Evolutionary conservation across 2,888 invertebrate genomes (phyloP).

Genomic region (Drepana falcataria): DNA sequence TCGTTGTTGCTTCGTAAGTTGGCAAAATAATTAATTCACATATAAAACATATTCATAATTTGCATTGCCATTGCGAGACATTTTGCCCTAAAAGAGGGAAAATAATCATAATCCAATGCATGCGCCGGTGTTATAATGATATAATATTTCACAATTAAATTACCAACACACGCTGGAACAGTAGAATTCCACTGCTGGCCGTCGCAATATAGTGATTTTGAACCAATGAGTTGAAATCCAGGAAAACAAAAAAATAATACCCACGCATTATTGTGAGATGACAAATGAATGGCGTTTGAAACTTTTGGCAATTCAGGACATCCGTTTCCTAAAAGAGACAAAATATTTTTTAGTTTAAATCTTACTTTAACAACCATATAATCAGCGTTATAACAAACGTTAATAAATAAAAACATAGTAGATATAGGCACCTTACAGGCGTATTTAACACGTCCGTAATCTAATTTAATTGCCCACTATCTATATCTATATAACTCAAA

Average conservation of each 20-base stretch:
- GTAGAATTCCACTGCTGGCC: slow-evolving; percentile 84
- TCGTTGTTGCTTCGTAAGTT: too few relatives aligned
- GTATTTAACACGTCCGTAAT: too few relatives aligned
- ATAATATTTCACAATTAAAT: slow-evolving; percentile 13
- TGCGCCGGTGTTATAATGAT: too few relatives aligned
- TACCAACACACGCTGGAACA: slow-evolving; percentile 82
- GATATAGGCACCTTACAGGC: too few relatives aligned
- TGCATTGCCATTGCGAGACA: not conserved
- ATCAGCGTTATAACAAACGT: too few relatives aligned
- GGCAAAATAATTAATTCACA: too few relatives aligned
- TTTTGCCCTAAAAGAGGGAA: not conserved
- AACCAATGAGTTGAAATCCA: slow-evolving; percentile 80
- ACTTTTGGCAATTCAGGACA: slow-evolving; percentile 66
- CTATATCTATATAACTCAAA: too few relatives aligned
- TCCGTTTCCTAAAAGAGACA: slow-evolving; percentile 72
- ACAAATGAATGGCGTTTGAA: slow-evolving; percentile 73
- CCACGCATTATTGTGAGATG: slow-evolving; percentile 74
- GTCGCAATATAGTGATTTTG: slow-evolving; percentile 83
- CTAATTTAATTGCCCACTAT: too few relatives aligned
- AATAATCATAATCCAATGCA: not conserved
- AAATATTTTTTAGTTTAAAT: not conserved
- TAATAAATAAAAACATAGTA: too few relatives aligned
- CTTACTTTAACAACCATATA: too few relatives aligned
- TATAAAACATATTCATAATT: too few relatives aligned
- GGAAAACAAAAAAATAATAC: slow-evolving; percentile 83